phyloP scores from a whole-genome alignment of 2,888 invertebrate genomes.

The Rugalucina vietnamica region DNA sequence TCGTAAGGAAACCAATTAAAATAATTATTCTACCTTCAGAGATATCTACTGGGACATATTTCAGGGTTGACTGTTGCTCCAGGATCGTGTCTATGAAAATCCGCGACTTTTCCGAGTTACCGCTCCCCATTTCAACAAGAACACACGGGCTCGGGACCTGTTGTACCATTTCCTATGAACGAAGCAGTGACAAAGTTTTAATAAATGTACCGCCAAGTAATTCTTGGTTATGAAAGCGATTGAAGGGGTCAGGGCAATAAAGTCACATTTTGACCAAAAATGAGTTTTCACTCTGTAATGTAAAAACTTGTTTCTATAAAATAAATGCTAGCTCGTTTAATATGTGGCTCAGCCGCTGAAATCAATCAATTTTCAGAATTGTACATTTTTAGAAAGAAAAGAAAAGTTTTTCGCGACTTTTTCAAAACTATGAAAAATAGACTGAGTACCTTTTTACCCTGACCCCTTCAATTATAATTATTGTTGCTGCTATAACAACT shows the following conservation, averaged over 20 bases:
- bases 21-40: conserved; percentile 59
- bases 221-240: neutral
- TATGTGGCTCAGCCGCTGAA: no score
- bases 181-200: neutral
- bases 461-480: no score
- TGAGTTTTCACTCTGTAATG: neutral
- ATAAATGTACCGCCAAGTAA: neutral
- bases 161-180: conserved; percentile 50
- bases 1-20: neutral
- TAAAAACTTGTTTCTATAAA: neutral
- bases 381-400: no score
- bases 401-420: no score
- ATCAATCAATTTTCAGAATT: no score
- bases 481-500: no score
- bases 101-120: conserved; percentile 58
- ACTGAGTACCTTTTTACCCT: no score
- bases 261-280: neutral
- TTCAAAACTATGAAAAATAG: no score
- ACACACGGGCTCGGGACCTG: conserved; percentile 35
- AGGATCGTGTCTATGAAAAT: conserved; percentile 54
- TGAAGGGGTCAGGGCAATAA: neutral
- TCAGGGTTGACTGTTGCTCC: conserved; percentile 44
- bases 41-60: conserved; percentile 60
- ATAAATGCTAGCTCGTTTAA: neutral
- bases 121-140: conserved; percentile 63